phyloP scores from a whole-genome alignment of 1,140 invertebrate genomes.

The Formica exsecta region DNA sequence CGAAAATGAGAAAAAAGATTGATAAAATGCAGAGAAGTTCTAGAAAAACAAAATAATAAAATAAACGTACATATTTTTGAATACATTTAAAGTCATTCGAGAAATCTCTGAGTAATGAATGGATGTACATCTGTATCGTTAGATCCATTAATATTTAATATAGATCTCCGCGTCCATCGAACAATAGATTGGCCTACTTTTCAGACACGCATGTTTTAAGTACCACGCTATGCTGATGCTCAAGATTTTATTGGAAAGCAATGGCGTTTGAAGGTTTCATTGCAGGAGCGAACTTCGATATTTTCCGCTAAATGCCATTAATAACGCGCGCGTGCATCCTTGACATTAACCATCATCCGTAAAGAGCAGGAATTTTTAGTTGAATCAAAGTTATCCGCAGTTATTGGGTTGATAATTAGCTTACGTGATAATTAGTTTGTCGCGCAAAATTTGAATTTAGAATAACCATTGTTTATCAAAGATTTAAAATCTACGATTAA shows the following conservation, averaged over 20 bases:
- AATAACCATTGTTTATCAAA: not conserved
- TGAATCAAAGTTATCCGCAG: slow-evolving; percentile 7
- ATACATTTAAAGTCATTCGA: not conserved
- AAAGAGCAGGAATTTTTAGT: slow-evolving; percentile 18
- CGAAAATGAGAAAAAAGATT: not conserved
- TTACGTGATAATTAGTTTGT: slow-evolving; percentile 6
- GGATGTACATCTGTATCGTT: not conserved
- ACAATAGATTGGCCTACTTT: slow-evolving; percentile 46
- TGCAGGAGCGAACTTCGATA: slow-evolving; percentile 62
- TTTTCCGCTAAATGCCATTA: slow-evolving; percentile 45
- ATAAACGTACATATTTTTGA: not conserved
- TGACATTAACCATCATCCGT: slow-evolving; percentile 64
- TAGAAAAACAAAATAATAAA: not conserved
- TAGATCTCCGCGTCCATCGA: slow-evolving; percentile 5
- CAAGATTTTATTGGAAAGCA: slow-evolving; percentile 57
- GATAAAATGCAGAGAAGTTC: not conserved
- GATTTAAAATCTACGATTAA: not conserved
- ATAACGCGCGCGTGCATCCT: slow-evolving; percentile 37
- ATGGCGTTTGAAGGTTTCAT: slow-evolving; percentile 49
- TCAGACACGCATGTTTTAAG: slow-evolving; percentile 8
- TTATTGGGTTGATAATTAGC: not conserved
- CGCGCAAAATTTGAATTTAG: not conserved
- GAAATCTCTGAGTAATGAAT: not conserved
- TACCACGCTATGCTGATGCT: not conserved
- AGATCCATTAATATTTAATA: slow-evolving; percentile 34